phyloP scores from a whole-genome alignment of 2,888 invertebrate species.

The Rhogogaster chlorosoma region DNA sequence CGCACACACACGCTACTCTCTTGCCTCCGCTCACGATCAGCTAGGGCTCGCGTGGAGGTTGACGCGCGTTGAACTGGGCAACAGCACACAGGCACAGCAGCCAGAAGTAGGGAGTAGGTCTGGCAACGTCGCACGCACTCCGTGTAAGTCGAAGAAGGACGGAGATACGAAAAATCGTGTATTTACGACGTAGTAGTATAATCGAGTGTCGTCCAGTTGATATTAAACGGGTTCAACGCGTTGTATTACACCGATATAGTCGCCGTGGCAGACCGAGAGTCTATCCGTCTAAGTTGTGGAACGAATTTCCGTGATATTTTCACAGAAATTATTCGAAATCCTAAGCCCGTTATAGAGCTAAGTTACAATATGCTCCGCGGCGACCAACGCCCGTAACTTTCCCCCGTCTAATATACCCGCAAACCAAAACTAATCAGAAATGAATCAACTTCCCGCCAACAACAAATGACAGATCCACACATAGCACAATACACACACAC shows the following conservation, averaged over 20 bases:
- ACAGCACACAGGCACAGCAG: background rate
- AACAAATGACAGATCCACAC: conserved; percentile 45
- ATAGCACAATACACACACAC: conserved; percentile 19
- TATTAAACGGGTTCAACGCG: background rate
- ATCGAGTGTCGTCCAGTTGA: background rate
- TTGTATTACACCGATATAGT: background rate
- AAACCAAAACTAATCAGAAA: background rate
- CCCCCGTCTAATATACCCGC: background rate
- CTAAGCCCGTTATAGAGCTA: conserved; percentile 65
- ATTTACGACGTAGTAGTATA: conserved; percentile 24
- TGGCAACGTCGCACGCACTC: conserved; percentile 57
- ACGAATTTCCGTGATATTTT: background rate
- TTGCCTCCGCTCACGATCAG: background rate
- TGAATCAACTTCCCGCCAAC: conserved; percentile 63
- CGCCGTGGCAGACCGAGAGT: background rate
- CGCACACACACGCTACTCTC: background rate
- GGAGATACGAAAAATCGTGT: conserved; percentile 31
- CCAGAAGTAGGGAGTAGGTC: conserved; percentile 10
- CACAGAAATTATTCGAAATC: conserved; percentile 50
- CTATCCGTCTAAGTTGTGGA: background rate
- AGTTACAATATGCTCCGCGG: conserved; percentile 62
- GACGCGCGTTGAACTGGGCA: background rate
- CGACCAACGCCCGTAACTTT: conserved; percentile 40
- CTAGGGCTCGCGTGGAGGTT: background rate
- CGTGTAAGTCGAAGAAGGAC: conserved; percentile 28